Percentiles rank a stretch among this genome's conserved stretches.
These are phyloP conservation scores for Probaryconus sp. DNA, from an alignment of 1,140 invertebrate genomes.

Conservation along the genomic window DNA sequence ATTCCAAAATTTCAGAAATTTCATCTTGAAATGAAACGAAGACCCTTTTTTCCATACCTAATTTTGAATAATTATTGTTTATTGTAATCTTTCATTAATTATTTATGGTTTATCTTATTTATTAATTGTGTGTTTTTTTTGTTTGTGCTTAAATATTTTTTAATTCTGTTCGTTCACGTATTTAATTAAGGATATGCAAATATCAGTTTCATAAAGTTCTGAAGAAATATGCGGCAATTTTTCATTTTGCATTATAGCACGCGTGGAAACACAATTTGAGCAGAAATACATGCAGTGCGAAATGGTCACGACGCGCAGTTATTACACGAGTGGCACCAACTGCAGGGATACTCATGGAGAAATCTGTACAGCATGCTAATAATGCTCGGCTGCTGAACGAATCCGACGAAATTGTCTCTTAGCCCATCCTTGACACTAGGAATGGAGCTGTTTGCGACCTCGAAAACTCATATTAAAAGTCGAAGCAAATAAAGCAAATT, in stretches of 20 bases:
- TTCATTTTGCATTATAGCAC: conserved; percentile 41
- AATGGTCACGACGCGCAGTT: conserved; percentile 48
- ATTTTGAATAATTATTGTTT: no score
- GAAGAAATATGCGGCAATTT: conserved; percentile 30
- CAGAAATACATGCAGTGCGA: conserved; percentile 33
- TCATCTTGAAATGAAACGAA: background rate
- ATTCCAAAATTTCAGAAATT: no score
- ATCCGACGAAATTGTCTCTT: conserved; percentile 39
- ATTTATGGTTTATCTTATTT: no score
- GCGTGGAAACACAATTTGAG: conserved; percentile 34
- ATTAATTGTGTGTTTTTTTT: no score
- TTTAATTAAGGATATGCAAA: conserved; percentile 28
- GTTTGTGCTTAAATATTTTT: background rate
- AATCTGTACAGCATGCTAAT: conserved; percentile 46
- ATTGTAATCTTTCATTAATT: no score
- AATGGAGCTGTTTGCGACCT: conserved; percentile 20
- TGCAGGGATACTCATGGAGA: conserved; percentile 23
- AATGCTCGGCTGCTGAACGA: conserved; percentile 30
- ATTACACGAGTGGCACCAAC: conserved; percentile 30
- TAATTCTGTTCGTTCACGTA: background rate
- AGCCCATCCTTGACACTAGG: conserved; percentile 21
- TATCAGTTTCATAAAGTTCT: conserved; percentile 32
- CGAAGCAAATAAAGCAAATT: no score
- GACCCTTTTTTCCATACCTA: no score
- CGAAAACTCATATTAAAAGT: conserved; percentile 26